Evolutionary conservation across 2,797 vertebrate genomes (phyloP).

Genomic region (Salarias fasciatus): DNA sequence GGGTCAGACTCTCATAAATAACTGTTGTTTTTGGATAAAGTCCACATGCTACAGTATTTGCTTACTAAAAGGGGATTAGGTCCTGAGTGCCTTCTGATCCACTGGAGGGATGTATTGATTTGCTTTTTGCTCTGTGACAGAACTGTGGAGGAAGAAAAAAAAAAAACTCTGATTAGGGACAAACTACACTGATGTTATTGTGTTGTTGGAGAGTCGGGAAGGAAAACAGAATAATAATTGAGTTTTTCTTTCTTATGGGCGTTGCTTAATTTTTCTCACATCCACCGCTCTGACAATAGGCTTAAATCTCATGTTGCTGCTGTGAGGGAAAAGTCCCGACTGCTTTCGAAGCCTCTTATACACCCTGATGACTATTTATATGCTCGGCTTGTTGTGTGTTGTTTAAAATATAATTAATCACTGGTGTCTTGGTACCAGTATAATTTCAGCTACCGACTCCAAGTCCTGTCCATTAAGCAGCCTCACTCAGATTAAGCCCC

Average conservation of each 20-base stretch:
- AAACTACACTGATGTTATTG: conserved; percentile 20
- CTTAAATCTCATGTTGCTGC: neutral
- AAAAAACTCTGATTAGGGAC: conserved; percentile 46
- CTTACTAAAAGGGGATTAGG: conserved; percentile 3
- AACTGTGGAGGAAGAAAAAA: neutral
- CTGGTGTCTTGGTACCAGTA: neutral
- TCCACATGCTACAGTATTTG: conserved; percentile 1
- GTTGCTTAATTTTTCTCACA: conserved; percentile 23
- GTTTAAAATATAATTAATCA: conserved; percentile 8
- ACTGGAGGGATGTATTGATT: conserved; percentile 22
- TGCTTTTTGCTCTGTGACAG: conserved; percentile 37
- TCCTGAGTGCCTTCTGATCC: conserved; percentile 14
- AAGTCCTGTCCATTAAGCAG: conserved; percentile 40
- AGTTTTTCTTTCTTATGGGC: conserved; percentile 5
- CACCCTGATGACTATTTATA: conserved; percentile 1
- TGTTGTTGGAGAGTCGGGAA: conserved; percentile 16
- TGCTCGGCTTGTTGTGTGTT: conserved; percentile 2
- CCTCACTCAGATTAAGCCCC: conserved; percentile 33
- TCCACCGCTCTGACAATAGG: too few relatives aligned
- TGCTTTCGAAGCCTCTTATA: conserved; percentile 14
- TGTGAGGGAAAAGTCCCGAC: neutral
- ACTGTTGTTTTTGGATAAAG: neutral
- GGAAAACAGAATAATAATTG: conserved; percentile 27
- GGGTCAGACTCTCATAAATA: neutral
- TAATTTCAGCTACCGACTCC: conserved; percentile 3